These are phyloP conservation scores for Tachysurus vachellii DNA, from an alignment of 2,113 vertebrate genomes.

Conservation along the genomic window DNA sequence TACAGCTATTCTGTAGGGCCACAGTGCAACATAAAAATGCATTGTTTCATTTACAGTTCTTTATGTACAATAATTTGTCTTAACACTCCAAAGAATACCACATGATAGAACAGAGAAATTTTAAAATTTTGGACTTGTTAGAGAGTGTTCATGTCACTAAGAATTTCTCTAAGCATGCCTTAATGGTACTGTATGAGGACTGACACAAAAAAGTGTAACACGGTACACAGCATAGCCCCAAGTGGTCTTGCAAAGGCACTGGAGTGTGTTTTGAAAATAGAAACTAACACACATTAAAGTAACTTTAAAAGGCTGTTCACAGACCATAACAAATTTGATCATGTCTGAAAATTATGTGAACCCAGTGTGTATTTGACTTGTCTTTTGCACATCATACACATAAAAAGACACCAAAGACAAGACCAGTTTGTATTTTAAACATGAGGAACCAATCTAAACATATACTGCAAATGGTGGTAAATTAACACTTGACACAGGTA, in stretches of 20 bases:
- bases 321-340: background rate
- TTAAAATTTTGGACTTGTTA: background rate
- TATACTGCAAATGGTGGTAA: background rate
- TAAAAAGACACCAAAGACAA: background rate
- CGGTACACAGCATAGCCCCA: background rate
- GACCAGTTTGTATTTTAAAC: background rate
- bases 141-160: background rate
- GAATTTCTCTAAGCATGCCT: background rate
- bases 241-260: background rate
- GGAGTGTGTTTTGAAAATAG: background rate
- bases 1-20: background rate
- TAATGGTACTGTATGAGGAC: background rate
- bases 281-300: background rate
- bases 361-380: background rate
- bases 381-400: background rate
- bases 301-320: background rate
- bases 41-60: background rate
- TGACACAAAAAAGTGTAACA: background rate
- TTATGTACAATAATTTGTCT: background rate
- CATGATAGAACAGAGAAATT: background rate
- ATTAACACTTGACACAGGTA: background rate
- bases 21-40: background rate
- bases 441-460: background rate
- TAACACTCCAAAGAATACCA: background rate
- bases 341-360: background rate